phyloP scores from a whole-genome alignment of 2,113 vertebrate genomes.

The Rhinolophus sinicus region DNA sequence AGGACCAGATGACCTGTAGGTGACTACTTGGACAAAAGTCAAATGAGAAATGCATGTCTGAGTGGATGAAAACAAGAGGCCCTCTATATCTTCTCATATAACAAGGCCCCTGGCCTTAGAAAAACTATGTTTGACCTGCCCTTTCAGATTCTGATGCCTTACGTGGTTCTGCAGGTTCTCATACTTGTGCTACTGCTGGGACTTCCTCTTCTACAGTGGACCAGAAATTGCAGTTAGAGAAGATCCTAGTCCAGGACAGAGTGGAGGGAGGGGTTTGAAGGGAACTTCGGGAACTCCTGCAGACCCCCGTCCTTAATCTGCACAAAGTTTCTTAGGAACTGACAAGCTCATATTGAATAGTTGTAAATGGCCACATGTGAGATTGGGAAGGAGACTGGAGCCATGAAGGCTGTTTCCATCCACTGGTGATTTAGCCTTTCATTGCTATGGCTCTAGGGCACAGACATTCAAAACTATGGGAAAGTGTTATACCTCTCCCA shows the following conservation, averaged over 20 bases:
- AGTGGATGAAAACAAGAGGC: neutral
- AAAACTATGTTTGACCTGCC: neutral
- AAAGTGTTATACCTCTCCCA: neutral
- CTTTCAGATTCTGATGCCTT: neutral
- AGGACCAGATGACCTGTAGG: neutral
- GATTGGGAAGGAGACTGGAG: neutral
- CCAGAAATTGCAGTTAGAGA: neutral
- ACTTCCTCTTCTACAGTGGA: neutral
- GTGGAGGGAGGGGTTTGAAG: neutral
- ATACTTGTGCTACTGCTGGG: neutral
- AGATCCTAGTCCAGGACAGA: neutral
- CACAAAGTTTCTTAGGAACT: neutral
- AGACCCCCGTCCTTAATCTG: neutral
- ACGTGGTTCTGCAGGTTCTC: neutral
- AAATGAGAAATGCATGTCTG: neutral
- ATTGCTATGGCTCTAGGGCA: neutral
- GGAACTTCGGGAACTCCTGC: neutral
- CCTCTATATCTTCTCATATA: neutral
- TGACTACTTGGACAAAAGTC: neutral
- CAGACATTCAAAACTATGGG: neutral
- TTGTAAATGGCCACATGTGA: neutral
- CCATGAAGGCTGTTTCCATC: neutral
- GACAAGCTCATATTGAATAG: neutral
- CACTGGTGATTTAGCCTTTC: neutral
- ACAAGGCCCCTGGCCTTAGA: neutral